Evolutionary conservation across 2,113 vertebrate genomes (phyloP), one percentile per base, ranked within the genome.

Genomic region (Dromaius novaehollandiae): DNA sequence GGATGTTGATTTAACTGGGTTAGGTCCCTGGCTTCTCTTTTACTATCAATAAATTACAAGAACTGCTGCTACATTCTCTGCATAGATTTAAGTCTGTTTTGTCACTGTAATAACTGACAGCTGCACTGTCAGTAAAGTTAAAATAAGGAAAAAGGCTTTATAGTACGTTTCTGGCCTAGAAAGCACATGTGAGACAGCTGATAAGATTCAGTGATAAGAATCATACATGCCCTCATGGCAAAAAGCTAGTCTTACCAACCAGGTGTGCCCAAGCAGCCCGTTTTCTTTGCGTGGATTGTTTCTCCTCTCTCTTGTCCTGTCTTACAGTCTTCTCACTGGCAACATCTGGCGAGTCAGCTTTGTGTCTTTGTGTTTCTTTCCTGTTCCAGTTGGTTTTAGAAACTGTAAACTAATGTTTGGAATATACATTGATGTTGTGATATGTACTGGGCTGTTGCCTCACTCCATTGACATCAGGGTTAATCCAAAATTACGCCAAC

Each of bases 201-300:
- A 81, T 81, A 74, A 74, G 71, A 86, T 38, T 73, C 20, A 50
- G 5, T 32, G 6, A 7, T 36, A 22, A 55, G 19, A 53, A 46
- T 38, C 1, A 5, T n/a, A 48, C 11, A 5, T n/a, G 21, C 11
- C 22, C n/a, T 3, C 0, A 1, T 34, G n/a, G 18, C 7, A 69
- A 44, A 77, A 84, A 26, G 3, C 32, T 6, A 36, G 6, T 44
- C 84, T 87, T 38, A 50, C 46, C 6, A 46, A 42, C 55, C 22
- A 25, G 2, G 7, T 73, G 9, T 73, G 16, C 7, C 40, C 74
- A 82, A 56, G 3, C 3, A 76, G 2, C 6, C 25, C 5, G 38
- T 6, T 61, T 83, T 16, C 34, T 74, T n/a, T 36, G 5, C 1
- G 4, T 24, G 6, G 4, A 36, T 28, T 60, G 1, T 50, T n/a